Percentiles rank a stretch among this genome's conserved stretches.
These are phyloP conservation scores for Eumacrocentrus americanus DNA, from an alignment of 2,888 invertebrate species.

Conservation along the genomic window DNA sequence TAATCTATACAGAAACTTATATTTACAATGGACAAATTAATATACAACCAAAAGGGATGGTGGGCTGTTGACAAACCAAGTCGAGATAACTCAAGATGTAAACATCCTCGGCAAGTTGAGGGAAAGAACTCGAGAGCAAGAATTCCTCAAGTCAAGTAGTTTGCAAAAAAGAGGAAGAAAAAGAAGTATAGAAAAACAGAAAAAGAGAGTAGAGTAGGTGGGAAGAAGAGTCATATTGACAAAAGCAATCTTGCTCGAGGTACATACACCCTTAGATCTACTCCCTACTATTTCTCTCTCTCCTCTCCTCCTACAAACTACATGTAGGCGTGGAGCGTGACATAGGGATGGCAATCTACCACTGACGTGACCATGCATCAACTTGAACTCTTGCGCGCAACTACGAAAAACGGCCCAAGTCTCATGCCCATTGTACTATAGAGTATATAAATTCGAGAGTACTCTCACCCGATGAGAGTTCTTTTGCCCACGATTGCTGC, in stretches of 20 bases:
- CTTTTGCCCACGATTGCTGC: conserved; percentile 29
- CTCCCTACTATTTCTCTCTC: background rate
- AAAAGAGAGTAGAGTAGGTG: too few relatives aligned
- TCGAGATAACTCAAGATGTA: background rate
- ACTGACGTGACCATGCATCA: conserved; percentile 34
- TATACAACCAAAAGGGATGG: background rate
- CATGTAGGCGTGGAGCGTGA: conserved; percentile 19
- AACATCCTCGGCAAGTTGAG: background rate
- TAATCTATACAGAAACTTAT: background rate
- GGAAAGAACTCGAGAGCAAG: background rate
- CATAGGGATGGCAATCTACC: conserved; percentile 37
- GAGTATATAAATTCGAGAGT: conserved; percentile 7
- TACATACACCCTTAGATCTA: background rate
- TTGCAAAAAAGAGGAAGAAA: conserved; percentile 15
- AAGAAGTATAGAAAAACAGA: too few relatives aligned
- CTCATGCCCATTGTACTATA: too few relatives aligned
- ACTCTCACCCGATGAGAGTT: conserved; percentile 1
- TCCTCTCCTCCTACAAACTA: conserved; percentile 10
- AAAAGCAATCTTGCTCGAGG: conserved; percentile 27
- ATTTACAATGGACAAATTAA: background rate
- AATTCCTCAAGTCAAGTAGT: background rate
- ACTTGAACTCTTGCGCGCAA: conserved; percentile 7
- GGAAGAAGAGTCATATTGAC: too few relatives aligned
- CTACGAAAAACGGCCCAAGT: too few relatives aligned
- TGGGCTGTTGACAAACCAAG: background rate